Conservation (phyloP, 2,888 invertebrate genomes). For the Spatulosminthurus flaviceps region DNA sequence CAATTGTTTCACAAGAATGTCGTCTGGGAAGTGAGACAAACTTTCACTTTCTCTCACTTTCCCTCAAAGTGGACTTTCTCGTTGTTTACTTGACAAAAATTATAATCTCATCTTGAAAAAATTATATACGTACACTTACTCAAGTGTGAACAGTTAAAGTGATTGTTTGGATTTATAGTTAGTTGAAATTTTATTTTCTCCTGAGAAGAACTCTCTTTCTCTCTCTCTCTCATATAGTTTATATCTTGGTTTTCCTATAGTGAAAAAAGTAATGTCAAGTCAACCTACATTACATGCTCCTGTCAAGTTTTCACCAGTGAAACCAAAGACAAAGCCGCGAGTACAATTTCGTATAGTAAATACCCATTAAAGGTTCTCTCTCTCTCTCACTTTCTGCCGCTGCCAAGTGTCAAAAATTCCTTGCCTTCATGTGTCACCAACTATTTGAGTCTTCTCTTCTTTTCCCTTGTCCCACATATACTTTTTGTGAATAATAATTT, state of each 20-base stretch:
- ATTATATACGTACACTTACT: neutral
- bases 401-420: conserved; percentile 16
- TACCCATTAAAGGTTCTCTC: neutral
- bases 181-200: neutral
- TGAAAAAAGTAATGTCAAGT: conserved; percentile 26
- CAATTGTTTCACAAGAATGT: no score
- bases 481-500: no score
- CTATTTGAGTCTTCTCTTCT: neutral
- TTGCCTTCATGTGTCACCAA: conserved; percentile 7
- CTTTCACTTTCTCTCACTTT: no score
- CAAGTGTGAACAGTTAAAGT: neutral
- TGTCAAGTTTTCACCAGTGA: conserved; percentile 29
- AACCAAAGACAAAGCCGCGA: conserved; percentile 27
- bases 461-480: neutral
- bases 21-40: no score
- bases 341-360: conserved; percentile 25
- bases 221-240: neutral
- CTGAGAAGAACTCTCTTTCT: conserved; percentile 11
- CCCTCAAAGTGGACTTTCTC: neutral
- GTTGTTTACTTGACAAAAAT: neutral
- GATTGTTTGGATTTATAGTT: neutral
- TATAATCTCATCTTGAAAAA: neutral
- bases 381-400: no score
- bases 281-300: conserved; percentile 23
- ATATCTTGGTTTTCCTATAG: no score